These are phyloP conservation scores for Sialis fuliginosa DNA, from an alignment of 2,888 invertebrate genomes.

Conservation along the genomic window DNA sequence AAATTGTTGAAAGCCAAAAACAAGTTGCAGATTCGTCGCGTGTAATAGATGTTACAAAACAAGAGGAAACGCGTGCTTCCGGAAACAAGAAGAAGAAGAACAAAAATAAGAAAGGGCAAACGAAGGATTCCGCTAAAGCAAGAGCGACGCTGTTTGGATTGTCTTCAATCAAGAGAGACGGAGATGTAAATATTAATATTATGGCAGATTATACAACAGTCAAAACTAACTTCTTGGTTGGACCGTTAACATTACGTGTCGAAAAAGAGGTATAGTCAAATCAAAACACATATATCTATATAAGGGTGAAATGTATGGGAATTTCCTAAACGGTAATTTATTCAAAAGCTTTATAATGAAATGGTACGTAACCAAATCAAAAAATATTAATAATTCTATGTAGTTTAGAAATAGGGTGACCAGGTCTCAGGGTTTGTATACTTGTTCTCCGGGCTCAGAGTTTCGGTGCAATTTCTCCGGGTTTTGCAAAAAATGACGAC, in stretches of 20 bases:
- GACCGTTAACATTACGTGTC: conserved; percentile 61
- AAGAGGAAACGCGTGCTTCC: conserved; percentile 15
- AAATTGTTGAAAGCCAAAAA: conserved; percentile 19
- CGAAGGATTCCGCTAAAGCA: conserved; percentile 24
- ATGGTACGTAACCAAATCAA: too few relatives aligned
- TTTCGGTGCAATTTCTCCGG: too few relatives aligned
- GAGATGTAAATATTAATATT: conserved; percentile 65
- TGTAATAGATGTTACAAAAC: conserved; percentile 17
- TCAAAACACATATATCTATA: not conserved
- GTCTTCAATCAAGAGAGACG: conserved; percentile 58
- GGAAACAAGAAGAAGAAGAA: conserved; percentile 15
- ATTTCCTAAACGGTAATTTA: too few relatives aligned
- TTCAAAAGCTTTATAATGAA: too few relatives aligned
- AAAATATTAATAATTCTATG: too few relatives aligned
- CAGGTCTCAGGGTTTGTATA: too few relatives aligned
- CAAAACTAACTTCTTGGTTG: conserved; percentile 63
- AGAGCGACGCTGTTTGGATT: conserved; percentile 66
- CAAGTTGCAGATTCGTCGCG: conserved; percentile 11
- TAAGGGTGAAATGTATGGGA: too few relatives aligned
- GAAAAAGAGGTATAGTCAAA: conserved; percentile 43
- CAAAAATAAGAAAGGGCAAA: conserved; percentile 16
- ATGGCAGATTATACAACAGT: conserved; percentile 66
- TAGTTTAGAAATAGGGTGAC: too few relatives aligned
- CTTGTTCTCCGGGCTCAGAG: too few relatives aligned
- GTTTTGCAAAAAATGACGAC: too few relatives aligned